phyloP scores from a whole-genome alignment of 2,797 vertebrate genomes.

The Lepus oiostolus region DNA sequence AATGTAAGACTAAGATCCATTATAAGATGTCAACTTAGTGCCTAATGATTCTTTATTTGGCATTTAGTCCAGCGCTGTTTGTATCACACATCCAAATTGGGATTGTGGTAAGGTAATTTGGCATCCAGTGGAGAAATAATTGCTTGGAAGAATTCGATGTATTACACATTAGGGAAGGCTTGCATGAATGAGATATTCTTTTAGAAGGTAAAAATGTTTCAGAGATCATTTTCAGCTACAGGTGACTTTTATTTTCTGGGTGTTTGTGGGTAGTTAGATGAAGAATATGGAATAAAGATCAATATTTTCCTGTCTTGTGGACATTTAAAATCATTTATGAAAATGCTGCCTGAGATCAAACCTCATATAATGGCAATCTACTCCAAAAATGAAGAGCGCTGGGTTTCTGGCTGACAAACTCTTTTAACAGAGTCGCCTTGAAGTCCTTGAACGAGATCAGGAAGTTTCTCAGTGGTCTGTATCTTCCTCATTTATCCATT shows the following conservation, averaged over 20 bases:
- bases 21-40: slow-evolving; percentile 72
- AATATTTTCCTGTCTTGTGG: not conserved
- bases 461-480: not conserved
- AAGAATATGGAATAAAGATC: not conserved
- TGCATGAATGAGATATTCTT: not conserved
- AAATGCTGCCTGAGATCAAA: not conserved
- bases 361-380: slow-evolving; percentile 17
- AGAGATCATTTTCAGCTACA: slow-evolving; percentile 40
- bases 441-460: not conserved
- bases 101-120: not conserved
- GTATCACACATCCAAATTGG: not conserved
- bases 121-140: not conserved
- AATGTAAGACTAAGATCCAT: slow-evolving; percentile 77
- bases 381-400: not conserved
- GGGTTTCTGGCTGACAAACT: not conserved
- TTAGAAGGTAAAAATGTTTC: not conserved
- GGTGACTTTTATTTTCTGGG: slow-evolving; percentile 6
- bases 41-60: slow-evolving; percentile 74
- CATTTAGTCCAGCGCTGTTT: slow-evolving; percentile 77
- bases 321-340: slow-evolving; percentile 51
- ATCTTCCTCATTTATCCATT: not conserved
- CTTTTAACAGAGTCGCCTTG: not conserved
- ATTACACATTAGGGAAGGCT: not conserved
- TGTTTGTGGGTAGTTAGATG: slow-evolving; percentile 31
- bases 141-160: not conserved